Evolutionary conservation across 2,797 vertebrate species (phyloP).

Genomic region (Chanos chanos): DNA sequence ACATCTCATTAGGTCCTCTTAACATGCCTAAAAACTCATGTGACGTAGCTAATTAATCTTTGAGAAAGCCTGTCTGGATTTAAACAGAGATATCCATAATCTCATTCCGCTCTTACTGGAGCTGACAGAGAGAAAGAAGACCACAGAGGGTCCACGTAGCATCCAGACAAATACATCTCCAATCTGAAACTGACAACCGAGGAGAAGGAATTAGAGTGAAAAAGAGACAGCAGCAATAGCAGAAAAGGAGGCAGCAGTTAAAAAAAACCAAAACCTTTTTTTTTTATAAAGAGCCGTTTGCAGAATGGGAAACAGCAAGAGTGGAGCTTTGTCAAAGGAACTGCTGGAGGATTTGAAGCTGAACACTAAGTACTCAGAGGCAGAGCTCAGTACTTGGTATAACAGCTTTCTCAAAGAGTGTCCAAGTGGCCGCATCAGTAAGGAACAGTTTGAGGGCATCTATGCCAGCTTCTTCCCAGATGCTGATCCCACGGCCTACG

Average conservation of each 20-base stretch:
- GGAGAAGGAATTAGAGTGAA: not conserved
- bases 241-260: not conserved
- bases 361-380: conserved; percentile 83
- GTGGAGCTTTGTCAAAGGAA: conserved; percentile 84
- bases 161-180: conserved; percentile 19
- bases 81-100: conserved; percentile 65
- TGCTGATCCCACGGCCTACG: conserved; percentile 82
- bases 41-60: conserved; percentile 72
- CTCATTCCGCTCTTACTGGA: conserved; percentile 56
- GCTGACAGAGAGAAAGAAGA: conserved; percentile 30
- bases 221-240: not conserved
- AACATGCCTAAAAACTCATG: conserved; percentile 51
- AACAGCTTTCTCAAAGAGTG: conserved; percentile 87
- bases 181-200: conserved; percentile 4
- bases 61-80: conserved; percentile 66
- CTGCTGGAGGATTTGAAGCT: conserved; percentile 86
- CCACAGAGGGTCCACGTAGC: not conserved
- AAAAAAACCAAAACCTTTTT: not conserved
- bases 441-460: conserved; percentile 85
- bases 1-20: conserved; percentile 4
- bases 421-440: conserved; percentile 82
- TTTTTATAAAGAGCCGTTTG: not conserved
- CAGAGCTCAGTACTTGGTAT: conserved; percentile 86
- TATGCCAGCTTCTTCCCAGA: conserved; percentile 90
- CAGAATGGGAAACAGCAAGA: conserved; percentile 86